Conservation (phyloP, 2,797 vertebrate genomes). For the Argya squamiceps region DNA sequence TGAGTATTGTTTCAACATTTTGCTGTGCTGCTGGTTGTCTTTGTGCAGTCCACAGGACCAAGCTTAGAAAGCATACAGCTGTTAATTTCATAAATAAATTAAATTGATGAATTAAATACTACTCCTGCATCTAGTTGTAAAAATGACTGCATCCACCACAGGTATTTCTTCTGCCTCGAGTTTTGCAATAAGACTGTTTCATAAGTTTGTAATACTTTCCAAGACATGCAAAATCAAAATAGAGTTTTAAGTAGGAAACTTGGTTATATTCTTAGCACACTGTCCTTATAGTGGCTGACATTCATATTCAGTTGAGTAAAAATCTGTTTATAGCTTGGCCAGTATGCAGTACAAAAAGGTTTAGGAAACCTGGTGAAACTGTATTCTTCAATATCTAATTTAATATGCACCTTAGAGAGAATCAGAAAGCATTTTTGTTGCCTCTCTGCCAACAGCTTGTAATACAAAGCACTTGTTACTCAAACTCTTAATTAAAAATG, state of each 20-base stretch:
- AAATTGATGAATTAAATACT: neutral
- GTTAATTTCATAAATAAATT: neutral
- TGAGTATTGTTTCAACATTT: neutral
- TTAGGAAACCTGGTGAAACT: neutral
- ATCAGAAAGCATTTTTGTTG: neutral
- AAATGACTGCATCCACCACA: neutral
- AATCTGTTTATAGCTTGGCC: conserved; percentile 12
- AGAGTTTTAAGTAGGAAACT: neutral
- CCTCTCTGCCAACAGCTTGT: conserved; percentile 2
- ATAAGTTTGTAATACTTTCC: neutral
- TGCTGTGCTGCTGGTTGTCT: neutral
- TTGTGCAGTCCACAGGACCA: neutral
- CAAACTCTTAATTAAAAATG: conserved; percentile 52
- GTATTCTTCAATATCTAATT: neutral
- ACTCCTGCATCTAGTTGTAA: neutral
- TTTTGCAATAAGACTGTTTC: neutral
- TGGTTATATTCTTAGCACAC: neutral
- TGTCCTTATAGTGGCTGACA: neutral
- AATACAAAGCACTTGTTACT: conserved; percentile 33
- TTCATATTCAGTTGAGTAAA: neutral
- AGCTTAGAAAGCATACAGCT: neutral
- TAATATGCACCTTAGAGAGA: neutral
- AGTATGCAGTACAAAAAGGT: neutral
- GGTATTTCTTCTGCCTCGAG: neutral
- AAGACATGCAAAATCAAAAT: neutral